Evolutionary conservation across 2,888 invertebrate genomes (phyloP).

Genomic region (Helicoverpa assulta): DNA sequence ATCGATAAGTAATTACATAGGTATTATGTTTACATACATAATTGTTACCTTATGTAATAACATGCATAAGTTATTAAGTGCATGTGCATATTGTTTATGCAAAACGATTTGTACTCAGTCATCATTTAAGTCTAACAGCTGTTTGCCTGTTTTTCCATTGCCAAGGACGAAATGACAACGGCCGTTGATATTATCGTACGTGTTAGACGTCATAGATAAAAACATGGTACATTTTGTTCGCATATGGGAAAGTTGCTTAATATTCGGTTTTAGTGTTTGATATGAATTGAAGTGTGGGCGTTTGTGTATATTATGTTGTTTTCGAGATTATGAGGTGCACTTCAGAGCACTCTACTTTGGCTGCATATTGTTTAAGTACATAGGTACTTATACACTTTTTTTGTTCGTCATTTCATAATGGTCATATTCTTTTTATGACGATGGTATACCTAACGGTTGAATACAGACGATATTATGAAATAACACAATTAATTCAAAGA

Average conservation of each 20-base stretch:
- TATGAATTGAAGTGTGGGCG: slow-evolving; percentile 1
- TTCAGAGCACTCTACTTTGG: no score
- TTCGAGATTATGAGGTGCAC: neutral
- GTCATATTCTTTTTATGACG: no score
- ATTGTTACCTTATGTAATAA: slow-evolving; percentile 6
- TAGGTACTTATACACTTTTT: no score
- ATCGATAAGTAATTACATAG: neutral
- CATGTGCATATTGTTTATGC: slow-evolving; percentile 9
- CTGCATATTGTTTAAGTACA: no score
- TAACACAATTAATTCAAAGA: no score
- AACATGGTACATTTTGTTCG: neutral
- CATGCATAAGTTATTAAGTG: neutral
- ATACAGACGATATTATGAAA: no score
- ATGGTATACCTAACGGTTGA: no score
- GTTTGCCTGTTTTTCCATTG: slow-evolving; percentile 26
- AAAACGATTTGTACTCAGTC: neutral
- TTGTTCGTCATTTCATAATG: no score
- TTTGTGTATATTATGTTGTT: neutral
- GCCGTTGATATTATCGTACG: neutral
- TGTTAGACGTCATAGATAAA: neutral
- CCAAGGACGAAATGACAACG: slow-evolving; percentile 42
- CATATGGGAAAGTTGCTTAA: neutral
- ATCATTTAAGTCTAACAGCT: neutral
- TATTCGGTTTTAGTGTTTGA: neutral
- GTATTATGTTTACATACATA: neutral